These are phyloP conservation scores for human DNA, from an alignment of 2,113 vertebrate species.

Conservation along the genomic window GRCh38 chr5:110253001-110253500, in stretches of 20 bases:
- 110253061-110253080: neutral
- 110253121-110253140: neutral
- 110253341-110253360: neutral
- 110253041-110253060: neutral
- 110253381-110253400: neutral
- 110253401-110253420: neutral
- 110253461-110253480: neutral
- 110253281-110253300: neutral
- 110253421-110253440: neutral
- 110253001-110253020: neutral
- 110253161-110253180: neutral
- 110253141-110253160: neutral
- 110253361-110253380: neutral
- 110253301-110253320: neutral
- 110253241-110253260: neutral
- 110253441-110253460: neutral
- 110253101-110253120: constrained; percentile 8
- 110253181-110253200: constrained; percentile 14
- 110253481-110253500: neutral
- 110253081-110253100: neutral
- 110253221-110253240: neutral
- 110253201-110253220: neutral
- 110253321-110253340: neutral
- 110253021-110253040: constrained; percentile 41
- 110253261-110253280: neutral